Evolutionary conservation across 2,113 vertebrate genomes (phyloP).

Genomic region (Eonycteris spelaea): DNA sequence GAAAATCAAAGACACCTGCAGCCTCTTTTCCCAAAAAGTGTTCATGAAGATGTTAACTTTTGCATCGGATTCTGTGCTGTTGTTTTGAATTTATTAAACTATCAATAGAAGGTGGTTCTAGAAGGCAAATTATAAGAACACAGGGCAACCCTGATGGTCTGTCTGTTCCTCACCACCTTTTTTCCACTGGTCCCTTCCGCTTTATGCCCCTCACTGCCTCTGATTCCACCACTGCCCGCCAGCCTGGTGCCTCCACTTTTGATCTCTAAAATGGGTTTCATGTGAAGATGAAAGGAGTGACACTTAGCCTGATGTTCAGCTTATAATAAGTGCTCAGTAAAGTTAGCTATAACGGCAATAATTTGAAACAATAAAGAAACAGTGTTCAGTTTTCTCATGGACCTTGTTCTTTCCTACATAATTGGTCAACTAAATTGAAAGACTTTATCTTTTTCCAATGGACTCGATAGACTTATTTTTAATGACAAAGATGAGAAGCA

Average conservation of each 20-base stretch:
- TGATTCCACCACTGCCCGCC: not conserved
- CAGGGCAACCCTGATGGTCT: not conserved
- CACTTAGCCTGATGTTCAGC: not conserved
- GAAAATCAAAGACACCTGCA: not conserved
- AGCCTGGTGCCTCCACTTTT: not conserved
- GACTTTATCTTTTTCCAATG: not conserved
- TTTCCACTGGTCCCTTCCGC: not conserved
- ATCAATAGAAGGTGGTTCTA: not conserved
- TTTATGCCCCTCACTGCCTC: not conserved
- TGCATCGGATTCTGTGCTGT: not conserved
- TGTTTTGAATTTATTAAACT: not conserved
- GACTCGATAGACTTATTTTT: not conserved
- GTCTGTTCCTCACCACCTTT: not conserved
- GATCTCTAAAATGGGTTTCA: not conserved
- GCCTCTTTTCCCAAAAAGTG: not conserved
- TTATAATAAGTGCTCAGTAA: not conserved
- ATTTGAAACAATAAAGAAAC: not conserved
- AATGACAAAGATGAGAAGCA: not conserved
- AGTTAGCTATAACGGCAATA: not conserved
- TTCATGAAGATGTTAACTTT: not conserved
- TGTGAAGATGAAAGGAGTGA: not conserved
- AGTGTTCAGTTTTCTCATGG: not conserved
- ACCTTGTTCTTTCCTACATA: not conserved
- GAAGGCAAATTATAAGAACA: not conserved
- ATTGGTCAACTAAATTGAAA: not conserved